Evolutionary conservation across 1,140 invertebrate species (phyloP).

Genomic region (Delia radicum): DNA sequence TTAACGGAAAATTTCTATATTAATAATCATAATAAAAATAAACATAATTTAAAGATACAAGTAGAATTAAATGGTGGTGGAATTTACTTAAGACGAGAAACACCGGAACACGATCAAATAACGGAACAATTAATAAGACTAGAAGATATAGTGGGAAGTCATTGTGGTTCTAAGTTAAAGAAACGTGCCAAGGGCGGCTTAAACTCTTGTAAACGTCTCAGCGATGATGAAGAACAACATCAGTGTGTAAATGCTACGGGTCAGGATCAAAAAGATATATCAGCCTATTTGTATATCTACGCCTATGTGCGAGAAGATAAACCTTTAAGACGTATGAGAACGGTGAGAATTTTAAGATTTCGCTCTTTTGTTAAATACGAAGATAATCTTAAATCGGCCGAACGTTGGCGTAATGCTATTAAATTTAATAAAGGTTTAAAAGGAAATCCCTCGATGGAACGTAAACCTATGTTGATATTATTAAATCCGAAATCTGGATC

Average conservation of each 20-base stretch:
- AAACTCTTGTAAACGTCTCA: slow-evolving; percentile 61
- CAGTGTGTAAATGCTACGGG: slow-evolving; percentile 61
- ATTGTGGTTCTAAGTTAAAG: slow-evolving; percentile 73
- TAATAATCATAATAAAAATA: slow-evolving; percentile 56
- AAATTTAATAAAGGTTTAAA: slow-evolving; percentile 31
- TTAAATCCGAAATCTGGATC: slow-evolving; percentile 93
- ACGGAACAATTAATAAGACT: slow-evolving; percentile 74
- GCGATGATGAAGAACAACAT: slow-evolving; percentile 53
- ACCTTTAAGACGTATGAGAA: slow-evolving; percentile 67
- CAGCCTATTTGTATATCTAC: slow-evolving; percentile 84
- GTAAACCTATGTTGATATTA: slow-evolving; percentile 68
- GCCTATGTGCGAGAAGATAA: slow-evolving; percentile 75
- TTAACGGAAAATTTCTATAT: slow-evolving; percentile 85
- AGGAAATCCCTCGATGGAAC: background rate
- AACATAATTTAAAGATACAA: slow-evolving; percentile 76
- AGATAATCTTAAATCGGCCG: slow-evolving; percentile 78
- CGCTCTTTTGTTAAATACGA: slow-evolving; percentile 76
- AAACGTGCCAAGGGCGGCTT: slow-evolving; percentile 62
- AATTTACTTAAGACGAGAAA: slow-evolving; percentile 68
- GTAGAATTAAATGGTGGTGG: slow-evolving; percentile 74
- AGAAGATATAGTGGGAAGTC: slow-evolving; percentile 76
- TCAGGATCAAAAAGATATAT: slow-evolving; percentile 64
- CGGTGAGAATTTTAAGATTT: slow-evolving; percentile 78
- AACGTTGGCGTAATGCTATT: slow-evolving; percentile 71
- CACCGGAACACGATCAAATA: slow-evolving; percentile 59